A percentile compares a stretch with the other conserved stretches of the same genome.
Conservation (phyloP, 2,113 vertebrate genomes). For the Dicerorhinus sumatrensis region DNA sequence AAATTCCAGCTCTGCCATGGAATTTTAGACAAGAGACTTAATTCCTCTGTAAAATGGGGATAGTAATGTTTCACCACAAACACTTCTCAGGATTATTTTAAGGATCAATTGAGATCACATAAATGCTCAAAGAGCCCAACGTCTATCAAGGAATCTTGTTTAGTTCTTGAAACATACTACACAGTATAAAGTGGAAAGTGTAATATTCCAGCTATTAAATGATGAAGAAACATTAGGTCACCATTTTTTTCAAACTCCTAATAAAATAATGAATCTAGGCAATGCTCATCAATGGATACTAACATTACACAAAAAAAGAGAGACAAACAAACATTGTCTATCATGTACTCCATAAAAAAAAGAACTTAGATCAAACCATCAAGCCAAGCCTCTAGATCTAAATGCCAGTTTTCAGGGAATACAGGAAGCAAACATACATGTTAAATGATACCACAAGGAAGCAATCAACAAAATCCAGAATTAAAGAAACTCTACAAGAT, state of each 20-base stretch:
- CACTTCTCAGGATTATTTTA: neutral
- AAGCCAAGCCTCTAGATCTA: neutral
- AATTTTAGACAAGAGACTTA: neutral
- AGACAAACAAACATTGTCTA: neutral
- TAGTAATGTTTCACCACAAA: neutral
- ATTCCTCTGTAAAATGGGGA: neutral
- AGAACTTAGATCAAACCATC: neutral
- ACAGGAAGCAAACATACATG: neutral
- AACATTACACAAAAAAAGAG: neutral
- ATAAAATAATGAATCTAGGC: neutral
- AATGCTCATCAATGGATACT: neutral
- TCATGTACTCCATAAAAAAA: neutral
- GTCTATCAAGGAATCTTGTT: neutral
- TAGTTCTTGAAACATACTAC: neutral
- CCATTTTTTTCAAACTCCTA: neutral
- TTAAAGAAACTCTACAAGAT: constrained; percentile 8
- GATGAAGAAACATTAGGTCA: neutral
- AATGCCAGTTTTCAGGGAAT: neutral
- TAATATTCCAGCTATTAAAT: neutral
- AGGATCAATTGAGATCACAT: neutral
- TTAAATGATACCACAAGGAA: neutral
- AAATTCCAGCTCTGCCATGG: neutral
- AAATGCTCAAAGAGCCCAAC: neutral
- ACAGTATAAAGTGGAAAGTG: neutral
- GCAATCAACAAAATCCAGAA: neutral